phyloP scores from a whole-genome alignment of 2,113 vertebrate species.

The Galeopterus variegatus region DNA sequence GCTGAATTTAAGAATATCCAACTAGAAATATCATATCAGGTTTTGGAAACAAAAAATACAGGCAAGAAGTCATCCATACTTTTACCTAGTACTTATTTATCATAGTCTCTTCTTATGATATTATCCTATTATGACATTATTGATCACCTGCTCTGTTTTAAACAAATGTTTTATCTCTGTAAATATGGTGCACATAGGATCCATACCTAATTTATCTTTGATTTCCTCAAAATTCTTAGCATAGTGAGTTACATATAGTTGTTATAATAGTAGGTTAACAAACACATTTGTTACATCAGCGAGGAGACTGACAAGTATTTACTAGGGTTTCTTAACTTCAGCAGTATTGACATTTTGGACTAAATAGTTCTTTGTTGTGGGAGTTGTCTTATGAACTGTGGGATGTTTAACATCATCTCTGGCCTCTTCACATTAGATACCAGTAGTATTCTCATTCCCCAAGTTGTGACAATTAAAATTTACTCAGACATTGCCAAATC shows the following conservation, averaged over 20 bases:
- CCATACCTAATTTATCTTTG: not conserved
- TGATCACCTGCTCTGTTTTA: not conserved
- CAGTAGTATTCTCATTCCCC: not conserved
- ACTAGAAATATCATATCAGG: not conserved
- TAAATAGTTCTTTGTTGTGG: not conserved
- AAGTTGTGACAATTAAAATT: not conserved
- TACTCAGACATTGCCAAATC: not conserved
- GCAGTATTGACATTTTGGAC: not conserved
- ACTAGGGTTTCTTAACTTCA: not conserved
- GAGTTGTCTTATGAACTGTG: rapidly evolving
- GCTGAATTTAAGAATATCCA: not conserved
- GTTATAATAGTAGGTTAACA: not conserved
- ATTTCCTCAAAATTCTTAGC: conserved; percentile 6
- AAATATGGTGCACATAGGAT: not conserved
- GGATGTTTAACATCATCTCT: not conserved
- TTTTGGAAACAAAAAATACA: not conserved
- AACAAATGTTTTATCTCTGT: not conserved
- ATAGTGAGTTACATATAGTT: not conserved
- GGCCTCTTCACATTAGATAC: not conserved
- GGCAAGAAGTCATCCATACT: not conserved
- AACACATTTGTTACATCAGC: not conserved
- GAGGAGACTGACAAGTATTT: not conserved
- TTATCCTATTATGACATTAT: not conserved
- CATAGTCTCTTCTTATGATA: not conserved
- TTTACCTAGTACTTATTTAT: not conserved